These are phyloP conservation scores for Neogobius melanostomus DNA, from an alignment of 2,113 vertebrate genomes.

Conservation along the genomic window DNA sequence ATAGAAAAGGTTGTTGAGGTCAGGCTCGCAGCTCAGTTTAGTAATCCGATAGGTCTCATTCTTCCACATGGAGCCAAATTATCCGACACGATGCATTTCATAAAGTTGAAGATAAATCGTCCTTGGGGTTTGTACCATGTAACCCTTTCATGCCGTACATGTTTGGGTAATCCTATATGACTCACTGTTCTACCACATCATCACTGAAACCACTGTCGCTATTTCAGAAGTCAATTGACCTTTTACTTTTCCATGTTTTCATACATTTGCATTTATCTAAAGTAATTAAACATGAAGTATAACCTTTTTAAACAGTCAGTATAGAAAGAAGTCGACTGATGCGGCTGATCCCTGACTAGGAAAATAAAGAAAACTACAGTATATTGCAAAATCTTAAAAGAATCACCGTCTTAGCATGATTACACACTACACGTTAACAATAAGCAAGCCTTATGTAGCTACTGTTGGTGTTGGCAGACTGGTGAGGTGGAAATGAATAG, in stretches of 20 bases:
- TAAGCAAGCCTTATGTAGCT: not conserved
- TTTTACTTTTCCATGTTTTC: not conserved
- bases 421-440: not conserved
- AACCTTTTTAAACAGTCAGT: too few species aligned
- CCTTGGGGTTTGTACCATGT: too few species aligned
- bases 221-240: not conserved
- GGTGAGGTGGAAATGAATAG: conserved; percentile 1
- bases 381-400: not conserved
- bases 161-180: too few species aligned
- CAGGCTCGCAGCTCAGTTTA: conserved; percentile 27
- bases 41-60: conserved; percentile 32
- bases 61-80: too few species aligned
- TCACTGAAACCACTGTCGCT: too few species aligned
- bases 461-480: not conserved
- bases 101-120: too few species aligned
- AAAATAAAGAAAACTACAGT: not conserved
- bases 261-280: not conserved
- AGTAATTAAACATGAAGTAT: too few species aligned
- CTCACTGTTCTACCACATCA: too few species aligned
- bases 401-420: not conserved
- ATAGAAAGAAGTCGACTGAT: too few species aligned
- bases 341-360: not conserved
- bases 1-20: conserved; percentile 9
- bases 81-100: too few species aligned
- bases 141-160: too few species aligned